A percentile compares a stretch with the other conserved stretches of the same genome.
These are phyloP conservation scores for Empis livida DNA, from an alignment of 2,888 invertebrate species.

Conservation along the genomic window DNA sequence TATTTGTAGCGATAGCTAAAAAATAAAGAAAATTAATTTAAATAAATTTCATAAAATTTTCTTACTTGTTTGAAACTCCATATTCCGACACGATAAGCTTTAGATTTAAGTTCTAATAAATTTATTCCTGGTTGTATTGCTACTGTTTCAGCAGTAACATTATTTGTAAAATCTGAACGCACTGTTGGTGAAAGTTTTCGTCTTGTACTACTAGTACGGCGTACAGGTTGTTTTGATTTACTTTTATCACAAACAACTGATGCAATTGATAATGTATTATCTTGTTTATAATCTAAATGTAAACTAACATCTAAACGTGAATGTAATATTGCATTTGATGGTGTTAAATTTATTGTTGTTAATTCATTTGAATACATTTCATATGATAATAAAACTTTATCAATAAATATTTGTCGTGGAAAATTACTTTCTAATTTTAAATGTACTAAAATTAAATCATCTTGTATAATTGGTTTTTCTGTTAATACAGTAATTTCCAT, in stretches of 20 bases:
- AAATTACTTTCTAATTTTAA: slow-evolving; percentile 45
- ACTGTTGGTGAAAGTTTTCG: slow-evolving; percentile 52
- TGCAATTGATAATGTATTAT: slow-evolving; percentile 62
- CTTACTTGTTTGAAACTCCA: slow-evolving; percentile 57
- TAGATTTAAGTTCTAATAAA: slow-evolving; percentile 44
- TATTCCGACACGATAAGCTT: slow-evolving; percentile 51
- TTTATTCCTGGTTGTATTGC: slow-evolving; percentile 52
- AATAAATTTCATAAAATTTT: not conserved
- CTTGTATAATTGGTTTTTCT: slow-evolving; percentile 33
- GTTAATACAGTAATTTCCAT: slow-evolving; percentile 26
- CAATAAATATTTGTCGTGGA: slow-evolving; percentile 52
- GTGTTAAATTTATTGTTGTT: not conserved
- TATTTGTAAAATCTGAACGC: slow-evolving; percentile 51
- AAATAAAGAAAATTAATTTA: not conserved
- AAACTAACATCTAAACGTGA: slow-evolving; percentile 44
- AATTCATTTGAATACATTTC: slow-evolving; percentile 38
- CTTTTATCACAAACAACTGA: slow-evolving; percentile 57
- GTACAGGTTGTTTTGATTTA: slow-evolving; percentile 43
- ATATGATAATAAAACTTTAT: slow-evolving; percentile 48
- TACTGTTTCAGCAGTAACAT: slow-evolving; percentile 41
- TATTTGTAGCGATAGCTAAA: slow-evolving; percentile 25
- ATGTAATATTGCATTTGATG: slow-evolving; percentile 8
- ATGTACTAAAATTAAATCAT: slow-evolving; percentile 42
- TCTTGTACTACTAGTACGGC: slow-evolving; percentile 59
- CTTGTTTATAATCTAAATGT: slow-evolving; percentile 67